Percentiles rank a stretch among this genome's conserved stretches.
These are phyloP conservation scores for Myopa testacea DNA, from an alignment of 2,888 invertebrate species.

Conservation along the genomic window DNA sequence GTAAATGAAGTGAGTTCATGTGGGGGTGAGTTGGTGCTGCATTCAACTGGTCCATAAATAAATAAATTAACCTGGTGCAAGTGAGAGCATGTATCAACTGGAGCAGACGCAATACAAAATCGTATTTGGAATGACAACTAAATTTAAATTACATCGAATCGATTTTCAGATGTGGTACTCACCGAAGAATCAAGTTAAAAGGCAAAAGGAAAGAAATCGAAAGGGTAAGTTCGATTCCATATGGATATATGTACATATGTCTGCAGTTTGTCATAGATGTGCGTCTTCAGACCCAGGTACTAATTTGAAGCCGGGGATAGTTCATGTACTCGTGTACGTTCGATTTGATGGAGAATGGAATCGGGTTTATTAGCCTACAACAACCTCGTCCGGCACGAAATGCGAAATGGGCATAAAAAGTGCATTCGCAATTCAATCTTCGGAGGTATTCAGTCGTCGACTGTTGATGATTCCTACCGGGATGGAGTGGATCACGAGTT, in stretches of 20 bases:
- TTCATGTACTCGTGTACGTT: too few species aligned
- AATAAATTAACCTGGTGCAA: constrained; percentile 20
- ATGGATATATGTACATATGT: too few species aligned
- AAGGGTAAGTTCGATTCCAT: too few species aligned
- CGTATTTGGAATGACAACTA: background rate
- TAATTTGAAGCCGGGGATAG: too few species aligned
- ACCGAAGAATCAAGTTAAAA: too few species aligned
- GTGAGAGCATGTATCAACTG: background rate
- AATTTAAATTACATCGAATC: background rate
- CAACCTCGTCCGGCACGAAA: too few species aligned
- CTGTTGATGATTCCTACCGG: background rate
- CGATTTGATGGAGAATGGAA: too few species aligned
- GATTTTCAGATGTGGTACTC: background rate
- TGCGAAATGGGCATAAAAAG: background rate
- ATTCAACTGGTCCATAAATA: constrained; percentile 6
- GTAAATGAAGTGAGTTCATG: background rate
- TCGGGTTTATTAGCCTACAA: too few species aligned
- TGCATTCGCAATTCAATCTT: background rate
- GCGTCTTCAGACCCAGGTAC: too few species aligned
- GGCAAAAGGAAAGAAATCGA: background rate
- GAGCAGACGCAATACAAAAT: background rate
- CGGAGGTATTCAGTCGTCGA: too few species aligned
- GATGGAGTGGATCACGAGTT: background rate
- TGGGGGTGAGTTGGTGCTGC: background rate
- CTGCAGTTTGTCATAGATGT: too few species aligned